Evolutionary conservation across 2,113 vertebrate species (phyloP), one percentile per base, ranked within the genome.

Genomic region (Lophochroa leadbeateri): DNA sequence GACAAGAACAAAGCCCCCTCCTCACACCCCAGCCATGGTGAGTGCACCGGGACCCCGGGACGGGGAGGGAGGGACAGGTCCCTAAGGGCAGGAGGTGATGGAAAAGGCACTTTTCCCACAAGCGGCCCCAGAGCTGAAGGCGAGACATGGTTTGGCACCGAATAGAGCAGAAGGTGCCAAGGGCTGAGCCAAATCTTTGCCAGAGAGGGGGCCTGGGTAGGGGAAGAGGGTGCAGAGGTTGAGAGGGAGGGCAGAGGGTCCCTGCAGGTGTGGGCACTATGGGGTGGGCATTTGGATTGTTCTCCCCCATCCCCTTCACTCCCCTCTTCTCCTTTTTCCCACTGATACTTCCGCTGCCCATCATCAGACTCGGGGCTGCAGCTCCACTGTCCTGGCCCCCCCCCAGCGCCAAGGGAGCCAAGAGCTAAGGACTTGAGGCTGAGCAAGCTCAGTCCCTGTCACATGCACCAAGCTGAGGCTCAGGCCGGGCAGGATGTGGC

Each of bases 131-230:
- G 35, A 47, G 52, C n/a, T 1, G 24, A 29, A 25, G 31, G 44
- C 11, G 4, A 28, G 31, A 58, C 0, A 1, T 0, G 1, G 2
- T 17, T 50, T 20, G 61, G 87, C 46, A 10, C 3, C 0, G 21
- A 28, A 19, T 13, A 16, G 13, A 21, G 50, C 3, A 18, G 10
- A 3, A 1, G 0, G 65, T 9, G 28, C 74, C 68, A 35, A 76
- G 69, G 18, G 58, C 46, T n/a, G 70, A 71, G 83, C 31, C 21
- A 3, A 25, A 23, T 0, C 41, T 19, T 14, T 5, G 10, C n/a
- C 0, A 3, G 49, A 37, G 21, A 67, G 7, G 39, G 60, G 27
- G 49, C 9, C 16, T 13, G 41, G 52, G 25, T 0, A 2, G 0
- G 0, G 64, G 47, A 17, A 13, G 21, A 10, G 61, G 50, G 82